phyloP scores from a whole-genome alignment of 1,140 invertebrate species.

The Phenacoccus solenopsis region DNA sequence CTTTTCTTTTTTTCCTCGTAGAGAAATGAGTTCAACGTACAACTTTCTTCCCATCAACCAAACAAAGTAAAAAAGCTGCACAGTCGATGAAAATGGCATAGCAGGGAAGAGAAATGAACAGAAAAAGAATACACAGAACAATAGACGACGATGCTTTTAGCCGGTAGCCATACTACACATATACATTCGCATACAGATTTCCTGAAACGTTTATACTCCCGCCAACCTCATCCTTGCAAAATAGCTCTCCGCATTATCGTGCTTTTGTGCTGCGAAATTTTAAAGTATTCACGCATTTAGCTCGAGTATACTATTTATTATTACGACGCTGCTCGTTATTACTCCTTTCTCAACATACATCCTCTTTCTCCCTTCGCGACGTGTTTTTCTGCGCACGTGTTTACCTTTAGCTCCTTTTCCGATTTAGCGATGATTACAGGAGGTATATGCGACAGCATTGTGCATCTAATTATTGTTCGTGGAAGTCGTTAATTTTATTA shows the following conservation, averaged over 20 bases:
- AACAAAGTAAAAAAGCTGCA: not conserved
- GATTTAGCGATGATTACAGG: no score
- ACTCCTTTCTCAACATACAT: no score
- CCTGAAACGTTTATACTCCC: not conserved
- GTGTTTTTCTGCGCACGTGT: no score
- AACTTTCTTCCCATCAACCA: no score
- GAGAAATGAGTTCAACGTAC: no score
- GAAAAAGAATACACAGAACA: not conserved
- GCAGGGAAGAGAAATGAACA: not conserved
- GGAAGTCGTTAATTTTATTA: no score
- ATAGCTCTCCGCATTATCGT: not conserved
- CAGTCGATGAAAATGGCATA: no score
- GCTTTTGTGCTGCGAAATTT: not conserved
- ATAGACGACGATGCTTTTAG: not conserved
- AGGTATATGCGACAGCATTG: no score
- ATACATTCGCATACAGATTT: not conserved
- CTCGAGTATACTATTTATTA: not conserved
- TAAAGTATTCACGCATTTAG: not conserved
- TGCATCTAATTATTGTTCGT: no score
- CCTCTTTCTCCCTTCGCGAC: no score
- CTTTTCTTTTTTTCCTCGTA: no score
- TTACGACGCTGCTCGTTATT: not conserved
- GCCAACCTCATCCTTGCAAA: not conserved
- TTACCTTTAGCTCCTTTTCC: no score
- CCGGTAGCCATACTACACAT: not conserved